Percentiles rank a stretch among this genome's conserved stretches.
phyloP scores from a whole-genome alignment of 2,113 vertebrate species.

The Eretmochelys imbricata region DNA sequence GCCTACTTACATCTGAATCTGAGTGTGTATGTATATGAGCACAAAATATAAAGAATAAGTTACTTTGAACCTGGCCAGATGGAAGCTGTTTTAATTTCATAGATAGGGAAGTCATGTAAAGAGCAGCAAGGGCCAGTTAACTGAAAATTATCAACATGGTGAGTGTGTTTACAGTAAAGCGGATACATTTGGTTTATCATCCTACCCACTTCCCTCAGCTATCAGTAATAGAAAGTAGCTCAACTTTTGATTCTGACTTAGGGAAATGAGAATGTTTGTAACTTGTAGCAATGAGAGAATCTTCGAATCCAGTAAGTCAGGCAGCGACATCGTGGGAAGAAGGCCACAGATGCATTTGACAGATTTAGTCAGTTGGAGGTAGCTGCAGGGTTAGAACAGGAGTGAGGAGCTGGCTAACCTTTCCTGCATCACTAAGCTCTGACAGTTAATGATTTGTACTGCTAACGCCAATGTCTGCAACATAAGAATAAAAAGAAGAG shows the following conservation, averaged over 20 bases:
- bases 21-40: background rate
- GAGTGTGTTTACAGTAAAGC: background rate
- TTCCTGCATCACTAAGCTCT: rapidly evolving
- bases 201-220: background rate
- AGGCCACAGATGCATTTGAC: background rate
- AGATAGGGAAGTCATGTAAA: background rate
- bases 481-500: background rate
- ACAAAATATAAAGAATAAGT: background rate
- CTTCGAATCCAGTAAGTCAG: rapidly evolving
- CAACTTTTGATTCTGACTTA: background rate
- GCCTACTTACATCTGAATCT: background rate
- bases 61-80: background rate
- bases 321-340: rapidly evolving
- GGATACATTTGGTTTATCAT: background rate
- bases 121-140: background rate
- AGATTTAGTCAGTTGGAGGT: background rate
- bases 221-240: background rate
- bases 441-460: rapidly evolving
- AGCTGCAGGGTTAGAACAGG: background rate
- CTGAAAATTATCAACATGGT: background rate
- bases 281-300: background rate
- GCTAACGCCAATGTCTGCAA: rapidly evolving
- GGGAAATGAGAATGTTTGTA: background rate
- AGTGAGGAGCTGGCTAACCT: background rate
- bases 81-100: background rate